A percentile compares a stretch with the other conserved stretches of the same genome.
These are phyloP conservation scores for Paramormyrops kingsleyae DNA, from an alignment of 2,113 vertebrate species.

Conservation along the genomic window DNA sequence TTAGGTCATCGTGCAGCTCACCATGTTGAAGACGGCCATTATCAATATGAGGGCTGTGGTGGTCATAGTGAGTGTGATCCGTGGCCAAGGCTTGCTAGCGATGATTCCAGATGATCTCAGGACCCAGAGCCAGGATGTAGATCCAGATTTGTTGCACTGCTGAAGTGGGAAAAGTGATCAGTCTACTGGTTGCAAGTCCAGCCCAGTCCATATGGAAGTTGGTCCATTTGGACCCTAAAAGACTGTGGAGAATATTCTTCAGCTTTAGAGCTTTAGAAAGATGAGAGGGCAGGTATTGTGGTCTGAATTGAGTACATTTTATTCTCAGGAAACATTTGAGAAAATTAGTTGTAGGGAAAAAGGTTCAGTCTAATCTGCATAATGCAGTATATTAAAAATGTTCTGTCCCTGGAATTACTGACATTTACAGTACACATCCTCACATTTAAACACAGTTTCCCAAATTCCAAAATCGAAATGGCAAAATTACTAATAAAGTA, in stretches of 20 bases:
- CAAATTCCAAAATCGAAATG: neutral
- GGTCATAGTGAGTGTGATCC: constrained; percentile 83
- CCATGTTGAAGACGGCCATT: constrained; percentile 98
- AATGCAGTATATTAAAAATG: neutral
- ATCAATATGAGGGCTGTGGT: constrained; percentile 82
- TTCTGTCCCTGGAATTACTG: neutral
- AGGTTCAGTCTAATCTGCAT: neutral
- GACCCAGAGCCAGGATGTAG: constrained; percentile 79
- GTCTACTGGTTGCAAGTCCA: neutral
- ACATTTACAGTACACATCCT: neutral
- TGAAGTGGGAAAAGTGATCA: constrained; percentile 36
- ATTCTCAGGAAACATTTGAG: neutral
- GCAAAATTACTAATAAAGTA: neutral
- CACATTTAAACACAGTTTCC: neutral
- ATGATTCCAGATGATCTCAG: constrained; percentile 87
- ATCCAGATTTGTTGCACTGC: constrained; percentile 87
- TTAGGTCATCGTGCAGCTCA: constrained; percentile 44
- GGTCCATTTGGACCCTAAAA: neutral
- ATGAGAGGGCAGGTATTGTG: neutral
- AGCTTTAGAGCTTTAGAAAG: neutral
- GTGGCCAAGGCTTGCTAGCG: constrained; percentile 84
- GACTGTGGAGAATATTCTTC: neutral
- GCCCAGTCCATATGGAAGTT: neutral
- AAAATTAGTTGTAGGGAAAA: neutral
- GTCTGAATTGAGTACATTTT: neutral